Conservation (phyloP, 2,113 vertebrate species). For the Pogona vitticeps region DNA sequence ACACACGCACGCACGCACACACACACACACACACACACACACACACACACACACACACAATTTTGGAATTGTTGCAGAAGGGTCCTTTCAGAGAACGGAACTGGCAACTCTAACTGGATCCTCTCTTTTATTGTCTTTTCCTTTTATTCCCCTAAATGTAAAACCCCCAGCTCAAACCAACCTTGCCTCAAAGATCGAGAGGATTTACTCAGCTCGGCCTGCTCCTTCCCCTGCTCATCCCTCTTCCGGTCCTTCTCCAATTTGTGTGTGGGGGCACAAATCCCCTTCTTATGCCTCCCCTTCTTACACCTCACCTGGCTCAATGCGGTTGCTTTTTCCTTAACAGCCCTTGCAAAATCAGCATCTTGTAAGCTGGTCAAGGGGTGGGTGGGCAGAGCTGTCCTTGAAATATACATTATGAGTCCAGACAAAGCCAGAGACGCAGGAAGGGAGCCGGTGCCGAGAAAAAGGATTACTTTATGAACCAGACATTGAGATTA, state of each 20-base stretch:
- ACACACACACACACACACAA: no score
- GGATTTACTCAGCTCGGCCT: no score
- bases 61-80: neutral
- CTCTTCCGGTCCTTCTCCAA: neutral
- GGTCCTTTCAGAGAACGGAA: neutral
- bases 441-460: neutral
- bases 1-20: no score
- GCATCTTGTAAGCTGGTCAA: slow-evolving; percentile 37
- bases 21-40: no score
- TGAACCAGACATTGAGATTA: neutral
- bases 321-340: slow-evolving; percentile 44
- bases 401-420: neutral
- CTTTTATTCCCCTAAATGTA: neutral
- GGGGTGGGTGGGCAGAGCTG: neutral
- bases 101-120: no score
- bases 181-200: neutral
- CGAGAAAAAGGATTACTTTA: slow-evolving; percentile 23
- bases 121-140: neutral
- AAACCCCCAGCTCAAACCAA: neutral
- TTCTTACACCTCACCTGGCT: slow-evolving; percentile 61
- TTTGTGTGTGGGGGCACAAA: neutral
- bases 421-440: neutral
- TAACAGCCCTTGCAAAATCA: slow-evolving; percentile 39
- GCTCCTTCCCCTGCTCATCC: no score
- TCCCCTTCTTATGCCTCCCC: slow-evolving; percentile 55